Percentiles rank a stretch among this genome's conserved stretches.
Evolutionary conservation across 2,113 vertebrate species (phyloP).

Genomic region (Vicugna pacos): DNA sequence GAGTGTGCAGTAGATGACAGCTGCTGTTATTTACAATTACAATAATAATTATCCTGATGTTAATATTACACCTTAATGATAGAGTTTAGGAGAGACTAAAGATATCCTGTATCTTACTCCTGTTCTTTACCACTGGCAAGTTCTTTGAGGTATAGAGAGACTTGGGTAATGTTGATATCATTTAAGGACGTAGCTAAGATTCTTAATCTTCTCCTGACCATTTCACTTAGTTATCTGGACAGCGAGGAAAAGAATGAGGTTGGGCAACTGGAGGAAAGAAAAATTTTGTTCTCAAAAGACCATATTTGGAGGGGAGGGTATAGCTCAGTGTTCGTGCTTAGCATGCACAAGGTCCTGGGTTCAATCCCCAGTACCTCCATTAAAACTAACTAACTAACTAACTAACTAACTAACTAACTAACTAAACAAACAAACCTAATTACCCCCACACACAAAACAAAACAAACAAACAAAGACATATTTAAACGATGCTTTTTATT

Average conservation of each 20-base stretch:
- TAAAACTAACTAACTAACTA: too few species aligned
- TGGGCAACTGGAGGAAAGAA: background rate
- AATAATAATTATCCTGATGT: constrained; percentile 29
- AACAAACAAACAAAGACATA: background rate
- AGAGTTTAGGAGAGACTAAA: background rate
- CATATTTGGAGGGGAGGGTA: background rate
- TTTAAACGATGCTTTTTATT: background rate
- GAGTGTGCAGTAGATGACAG: background rate
- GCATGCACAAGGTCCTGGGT: too few species aligned
- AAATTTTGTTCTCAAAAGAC: constrained; percentile 23
- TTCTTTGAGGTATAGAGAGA: constrained; percentile 15
- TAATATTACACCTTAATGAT: background rate
- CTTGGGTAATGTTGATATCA: background rate
- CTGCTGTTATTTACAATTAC: background rate
- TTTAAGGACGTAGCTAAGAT: constrained; percentile 28
- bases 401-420: too few species aligned
- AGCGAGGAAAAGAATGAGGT: constrained; percentile 3
- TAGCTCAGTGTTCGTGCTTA: too few species aligned
- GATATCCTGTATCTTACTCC: background rate
- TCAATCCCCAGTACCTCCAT: too few species aligned
- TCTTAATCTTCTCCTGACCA: background rate
- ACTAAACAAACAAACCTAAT: too few species aligned
- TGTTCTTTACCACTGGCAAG: background rate
- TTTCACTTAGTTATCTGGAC: constrained; percentile 28
- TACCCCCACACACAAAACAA: too few species aligned